Base-by-base conservation (phyloP, 2,797 vertebrate genomes). In the Loriculus beryllinus region DNA sequence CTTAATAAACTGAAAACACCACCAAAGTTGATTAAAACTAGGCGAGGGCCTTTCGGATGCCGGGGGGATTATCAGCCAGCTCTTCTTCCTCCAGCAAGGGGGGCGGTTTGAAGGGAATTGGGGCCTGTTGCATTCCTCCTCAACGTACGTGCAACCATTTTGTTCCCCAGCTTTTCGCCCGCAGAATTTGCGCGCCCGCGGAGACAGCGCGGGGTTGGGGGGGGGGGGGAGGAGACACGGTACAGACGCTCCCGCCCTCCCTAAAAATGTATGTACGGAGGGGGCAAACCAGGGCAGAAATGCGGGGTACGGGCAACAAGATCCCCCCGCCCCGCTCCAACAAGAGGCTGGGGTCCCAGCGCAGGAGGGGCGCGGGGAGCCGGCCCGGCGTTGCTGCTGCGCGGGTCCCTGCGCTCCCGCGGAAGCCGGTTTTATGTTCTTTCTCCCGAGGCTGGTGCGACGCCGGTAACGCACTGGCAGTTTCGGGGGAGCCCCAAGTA, bases 41-140 rank as follows among this genome's bases (percentile, higher is more conserved):
- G 40, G 17, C 48, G 14, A 37, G 42, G 47, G n/a, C 52, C 26
- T 51, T 49, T 5, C 3, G 20, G 29, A 14, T 5, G 54, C 43
- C 54, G 20, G 35, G 63, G 60, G 45, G 35, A 31, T 26, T 28
- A 43, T 4, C 19, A 33, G 14, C 68, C 31, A 5, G 62, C 29
- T 63, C 47, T 47, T 39, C 87, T 90, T 80, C 70, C 87, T 64
- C 5, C 35, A 35, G 87, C 75, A 52, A 80, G 70, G 47, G 94
- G 82, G 90, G 93, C 37, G 57, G 20, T 70, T 59, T 25, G 40
- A 81, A 74, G 75, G 88, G 57, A 94, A 94, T 49, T 19, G 0
- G 85, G 97, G 96, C 97, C 97, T 98, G 97, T 97, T 98, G 96
- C 93, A 87, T 96, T 95, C 89, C 78, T 96, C 83, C 88, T 67